phyloP scores from a whole-genome alignment of 30 jellyfish, hydroid and myxozoan genomes.

The Morbakka virulenta region DNA sequence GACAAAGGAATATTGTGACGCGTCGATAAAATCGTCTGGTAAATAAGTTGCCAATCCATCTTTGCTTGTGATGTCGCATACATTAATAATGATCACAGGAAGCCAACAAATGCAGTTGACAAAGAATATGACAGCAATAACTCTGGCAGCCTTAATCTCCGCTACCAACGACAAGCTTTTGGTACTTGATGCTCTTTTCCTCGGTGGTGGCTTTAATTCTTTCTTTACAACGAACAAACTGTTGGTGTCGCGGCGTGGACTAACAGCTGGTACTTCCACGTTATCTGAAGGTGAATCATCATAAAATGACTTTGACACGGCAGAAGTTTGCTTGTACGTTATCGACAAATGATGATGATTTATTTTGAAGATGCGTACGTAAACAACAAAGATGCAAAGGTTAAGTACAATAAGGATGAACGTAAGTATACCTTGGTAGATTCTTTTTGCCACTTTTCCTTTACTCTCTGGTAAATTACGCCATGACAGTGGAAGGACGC shows the following conservation, averaged over 20 bases:
- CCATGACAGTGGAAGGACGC: slow-evolving; percentile 53
- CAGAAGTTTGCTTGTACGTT: background rate
- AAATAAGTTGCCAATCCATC: slow-evolving; percentile 38
- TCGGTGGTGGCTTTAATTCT: background rate
- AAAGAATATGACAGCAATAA: slow-evolving; percentile 47
- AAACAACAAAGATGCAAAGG: slow-evolving; percentile 14
- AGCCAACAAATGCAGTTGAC: slow-evolving; percentile 69
- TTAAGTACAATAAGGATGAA: background rate
- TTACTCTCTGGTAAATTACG: background rate
- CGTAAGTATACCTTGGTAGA: slow-evolving; percentile 32
- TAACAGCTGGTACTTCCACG: background rate
- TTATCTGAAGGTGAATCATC: background rate
- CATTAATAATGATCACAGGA: slow-evolving; percentile 58
- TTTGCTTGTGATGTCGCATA: slow-evolving; percentile 39
- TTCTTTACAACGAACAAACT: background rate
- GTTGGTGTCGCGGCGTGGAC: background rate
- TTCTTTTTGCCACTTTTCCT: background rate
- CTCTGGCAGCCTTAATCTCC: slow-evolving; percentile 58
- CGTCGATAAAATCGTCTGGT: slow-evolving; percentile 16
- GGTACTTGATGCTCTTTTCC: background rate
- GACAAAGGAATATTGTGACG: slow-evolving; percentile 50
- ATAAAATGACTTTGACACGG: background rate
- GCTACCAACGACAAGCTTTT: background rate
- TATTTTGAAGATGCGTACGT: slow-evolving; percentile 13
- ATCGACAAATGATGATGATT: slow-evolving; percentile 32